Percentiles rank a stretch among this genome's conserved stretches.
phyloP scores from a whole-genome alignment of 37 sponge, comb jelly and placozoan genomes.

The Halisarca cf. caerulea region DNA sequence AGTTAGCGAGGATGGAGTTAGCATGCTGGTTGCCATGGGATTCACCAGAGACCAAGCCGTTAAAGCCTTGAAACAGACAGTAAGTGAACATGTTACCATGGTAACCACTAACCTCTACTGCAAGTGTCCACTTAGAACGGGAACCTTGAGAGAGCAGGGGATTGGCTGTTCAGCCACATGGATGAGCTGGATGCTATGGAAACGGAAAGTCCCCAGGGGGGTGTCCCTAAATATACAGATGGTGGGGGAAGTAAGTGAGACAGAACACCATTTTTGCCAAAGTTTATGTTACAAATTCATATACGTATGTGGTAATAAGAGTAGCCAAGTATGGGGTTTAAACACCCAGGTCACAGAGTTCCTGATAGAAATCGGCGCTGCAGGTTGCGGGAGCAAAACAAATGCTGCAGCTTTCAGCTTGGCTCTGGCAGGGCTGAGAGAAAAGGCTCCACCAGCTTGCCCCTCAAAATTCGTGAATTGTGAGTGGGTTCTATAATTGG shows the following conservation, averaged over 20 bases:
- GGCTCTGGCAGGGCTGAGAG: no score
- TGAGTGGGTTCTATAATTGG: no score
- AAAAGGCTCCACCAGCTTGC: no score
- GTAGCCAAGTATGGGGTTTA: background rate
- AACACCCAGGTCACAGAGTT: no score
- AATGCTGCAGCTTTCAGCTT: no score
- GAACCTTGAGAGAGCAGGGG: conserved; percentile 88
- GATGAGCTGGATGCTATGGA: conserved; percentile 71
- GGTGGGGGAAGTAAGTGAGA: conserved; percentile 67
- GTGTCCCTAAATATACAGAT: conserved; percentile 30
- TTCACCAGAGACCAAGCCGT: conserved; percentile 81
- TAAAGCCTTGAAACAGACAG: conserved; percentile 66
- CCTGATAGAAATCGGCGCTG: no score
- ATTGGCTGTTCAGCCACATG: conserved; percentile 88
- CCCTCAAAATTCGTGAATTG: no score
- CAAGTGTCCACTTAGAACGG: conserved; percentile 31
- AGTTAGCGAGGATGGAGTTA: conserved; percentile 58
- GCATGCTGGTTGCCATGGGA: conserved; percentile 76
- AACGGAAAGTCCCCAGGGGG: conserved; percentile 16
- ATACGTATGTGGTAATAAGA: background rate
- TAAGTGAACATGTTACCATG: conserved; percentile 24
- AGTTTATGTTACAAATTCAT: no score
- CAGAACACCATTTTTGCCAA: conserved; percentile 6
- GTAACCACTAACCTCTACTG: background rate
- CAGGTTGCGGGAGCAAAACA: no score